Evolutionary conservation across 2,113 vertebrate genomes (phyloP).

Genomic region (Vireo altiloquus): DNA sequence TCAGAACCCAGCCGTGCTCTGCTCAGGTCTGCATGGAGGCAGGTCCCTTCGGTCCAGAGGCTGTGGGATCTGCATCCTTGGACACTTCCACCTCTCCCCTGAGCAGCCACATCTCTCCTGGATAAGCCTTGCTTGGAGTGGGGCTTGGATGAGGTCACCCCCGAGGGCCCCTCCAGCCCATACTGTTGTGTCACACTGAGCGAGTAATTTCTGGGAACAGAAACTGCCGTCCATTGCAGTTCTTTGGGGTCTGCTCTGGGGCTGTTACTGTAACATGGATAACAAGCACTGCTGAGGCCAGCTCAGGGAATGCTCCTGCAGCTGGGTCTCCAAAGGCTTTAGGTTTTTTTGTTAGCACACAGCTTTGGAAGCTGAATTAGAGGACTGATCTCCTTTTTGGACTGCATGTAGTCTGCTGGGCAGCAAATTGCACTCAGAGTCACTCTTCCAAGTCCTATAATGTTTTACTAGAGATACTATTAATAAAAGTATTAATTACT

Average conservation of each 20-base stretch:
- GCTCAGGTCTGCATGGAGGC: not conserved
- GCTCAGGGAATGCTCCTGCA: not conserved
- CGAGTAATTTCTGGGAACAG: not conserved
- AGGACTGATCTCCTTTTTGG: not conserved
- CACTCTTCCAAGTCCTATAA: not conserved
- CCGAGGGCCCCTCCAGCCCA: not conserved
- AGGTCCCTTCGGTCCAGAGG: not conserved
- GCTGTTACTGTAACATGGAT: not conserved
- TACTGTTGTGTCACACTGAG: not conserved
- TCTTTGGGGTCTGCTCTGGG: not conserved
- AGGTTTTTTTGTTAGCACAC: not conserved
- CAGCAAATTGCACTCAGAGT: not conserved
- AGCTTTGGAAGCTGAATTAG: not conserved
- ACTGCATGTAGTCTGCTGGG: not conserved
- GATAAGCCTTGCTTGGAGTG: not conserved
- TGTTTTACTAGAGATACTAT: conserved; percentile 33
- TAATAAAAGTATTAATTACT: conserved; percentile 52
- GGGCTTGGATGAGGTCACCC: not conserved
- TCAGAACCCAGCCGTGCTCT: not conserved
- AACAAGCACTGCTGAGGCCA: not conserved
- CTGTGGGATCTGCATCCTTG: not conserved
- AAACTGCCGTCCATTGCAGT: accelerated
- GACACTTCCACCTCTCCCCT: not conserved
- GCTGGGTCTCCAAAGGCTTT: not conserved
- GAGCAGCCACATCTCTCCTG: not conserved